Evolutionary conservation across 2,888 invertebrate genomes (phyloP).

Genomic region (Parelbella ahira): DNA sequence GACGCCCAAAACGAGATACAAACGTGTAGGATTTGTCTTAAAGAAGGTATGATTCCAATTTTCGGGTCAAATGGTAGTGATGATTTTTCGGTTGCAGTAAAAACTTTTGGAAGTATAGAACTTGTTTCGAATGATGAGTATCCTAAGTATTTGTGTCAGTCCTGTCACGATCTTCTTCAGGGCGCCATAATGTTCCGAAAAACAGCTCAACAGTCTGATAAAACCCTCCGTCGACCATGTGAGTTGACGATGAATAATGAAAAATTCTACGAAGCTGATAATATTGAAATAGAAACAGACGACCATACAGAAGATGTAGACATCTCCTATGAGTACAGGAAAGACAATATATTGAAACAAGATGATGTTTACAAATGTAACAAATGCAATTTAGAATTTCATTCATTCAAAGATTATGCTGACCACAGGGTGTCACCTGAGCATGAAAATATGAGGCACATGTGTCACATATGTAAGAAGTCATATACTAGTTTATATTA

Average conservation of each 20-base stretch:
- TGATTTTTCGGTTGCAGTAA: constrained; percentile 47
- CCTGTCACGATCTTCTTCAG: constrained; percentile 53
- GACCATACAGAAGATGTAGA: too few species aligned
- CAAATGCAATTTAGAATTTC: constrained; percentile 53
- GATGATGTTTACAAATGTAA: constrained; percentile 41
- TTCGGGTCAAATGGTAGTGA: constrained; percentile 37
- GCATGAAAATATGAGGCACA: constrained; percentile 52
- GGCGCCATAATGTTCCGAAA: constrained; percentile 60
- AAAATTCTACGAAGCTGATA: constrained; percentile 1
- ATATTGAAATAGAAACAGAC: background rate
- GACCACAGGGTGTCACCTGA: constrained; percentile 53
- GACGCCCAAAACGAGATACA: constrained; percentile 26
- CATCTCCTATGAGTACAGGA: too few species aligned
- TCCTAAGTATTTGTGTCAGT: constrained; percentile 57
- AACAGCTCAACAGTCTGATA: constrained; percentile 57
- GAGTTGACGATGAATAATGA: constrained; percentile 16
- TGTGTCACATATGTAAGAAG: constrained; percentile 59
- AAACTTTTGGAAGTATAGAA: constrained; percentile 48
- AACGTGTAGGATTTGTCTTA: constrained; percentile 60
- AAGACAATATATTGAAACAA: too few species aligned
- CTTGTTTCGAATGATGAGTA: constrained; percentile 47
- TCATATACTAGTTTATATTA: constrained; percentile 50
- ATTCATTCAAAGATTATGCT: constrained; percentile 47
- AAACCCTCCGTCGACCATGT: constrained; percentile 39
- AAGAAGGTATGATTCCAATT: constrained; percentile 58